Evolutionary conservation across 2,888 invertebrate genomes (phyloP), one percentile per base, ranked within the genome.

Genomic region (Yponomeuta sedellus): DNA sequence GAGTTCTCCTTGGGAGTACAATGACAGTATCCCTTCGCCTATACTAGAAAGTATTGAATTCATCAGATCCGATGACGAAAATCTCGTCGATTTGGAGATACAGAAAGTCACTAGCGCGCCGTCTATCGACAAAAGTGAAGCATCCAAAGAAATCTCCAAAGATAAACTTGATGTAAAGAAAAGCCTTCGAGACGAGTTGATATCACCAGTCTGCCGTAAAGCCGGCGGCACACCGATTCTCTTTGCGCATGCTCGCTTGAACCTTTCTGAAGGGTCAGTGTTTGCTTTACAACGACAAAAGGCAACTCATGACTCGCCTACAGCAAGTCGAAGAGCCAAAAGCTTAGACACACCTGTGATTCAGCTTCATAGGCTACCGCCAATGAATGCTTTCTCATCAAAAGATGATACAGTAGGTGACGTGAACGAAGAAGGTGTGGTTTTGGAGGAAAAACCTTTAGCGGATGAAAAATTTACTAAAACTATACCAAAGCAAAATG

Each of bases 381-480:
- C 96, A 10, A 94, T 96, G 82, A 96, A 96, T 82, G 96, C 97
- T 0, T 96, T 97, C 80, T 97, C 97, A 1, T 96, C 96, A 28
- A 97, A 97, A 85, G 97, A 97, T 78, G 97, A 97, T 78, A 97
- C 97, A 0, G 94, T 97, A 0, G 97, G 95, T 72, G 94, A 94
- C 73, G 93, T 93, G 68, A 95, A 96, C 71, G 94, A 94, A 78
- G 93, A 93, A 80, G 92, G 92, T 0, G 93, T 92, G 73, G 89
- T 93, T 69, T 81, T 93, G 2, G 93, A 93, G 79, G 93, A 93
- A 69, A 94, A 94, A 75, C 82, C 92, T 0, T 76, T 93, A n/a
- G 75, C 88, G 20, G 88, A 90, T 10, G 87, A 87, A 22, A 90
- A 86, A 74, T 12, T 16, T 1, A 16, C 12, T 52, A 52, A 52